Evolutionary conservation across 2,888 invertebrate species (phyloP).

Genomic region (Merodon equestris): DNA sequence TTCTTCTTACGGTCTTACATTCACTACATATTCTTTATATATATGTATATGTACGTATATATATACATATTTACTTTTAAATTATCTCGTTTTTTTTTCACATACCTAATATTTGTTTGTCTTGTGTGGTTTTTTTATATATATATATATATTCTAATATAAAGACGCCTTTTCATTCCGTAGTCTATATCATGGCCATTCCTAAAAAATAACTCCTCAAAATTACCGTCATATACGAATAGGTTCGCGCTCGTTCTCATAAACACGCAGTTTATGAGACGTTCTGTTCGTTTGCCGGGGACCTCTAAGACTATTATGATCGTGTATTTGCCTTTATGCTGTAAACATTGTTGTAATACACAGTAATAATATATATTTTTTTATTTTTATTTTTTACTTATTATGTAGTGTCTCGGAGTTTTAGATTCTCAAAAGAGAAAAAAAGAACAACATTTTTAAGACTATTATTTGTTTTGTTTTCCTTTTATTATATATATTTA

Average conservation of each 20-base stretch:
- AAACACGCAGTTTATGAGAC: neutral
- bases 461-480: conserved; percentile 31
- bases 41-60: too few relatives aligned
- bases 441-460: conserved; percentile 52
- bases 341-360: conserved; percentile 52
- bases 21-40: conserved; percentile 55
- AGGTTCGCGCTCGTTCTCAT: neutral
- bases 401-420: conserved; percentile 50
- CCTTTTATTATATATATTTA: too few relatives aligned
- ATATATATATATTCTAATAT: conserved; percentile 33
- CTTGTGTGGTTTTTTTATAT: conserved; percentile 22
- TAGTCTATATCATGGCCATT: conserved; percentile 65
- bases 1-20: conserved; percentile 63
- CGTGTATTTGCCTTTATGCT: conserved; percentile 51
- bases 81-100: conserved; percentile 38
- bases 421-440: conserved; percentile 64
- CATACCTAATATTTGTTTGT: conserved; percentile 46
- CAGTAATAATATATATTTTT: conserved; percentile 56
- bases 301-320: neutral
- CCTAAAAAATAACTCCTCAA: conserved; percentile 66
- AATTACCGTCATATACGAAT: conserved; percentile 23
- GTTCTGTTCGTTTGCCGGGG: neutral
- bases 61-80: too few relatives aligned
- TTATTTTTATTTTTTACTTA: conserved; percentile 30
- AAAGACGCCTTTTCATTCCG: conserved; percentile 53